Conservation (phyloP, 2,113 vertebrate species). For the Seriola dumerili region DNA sequence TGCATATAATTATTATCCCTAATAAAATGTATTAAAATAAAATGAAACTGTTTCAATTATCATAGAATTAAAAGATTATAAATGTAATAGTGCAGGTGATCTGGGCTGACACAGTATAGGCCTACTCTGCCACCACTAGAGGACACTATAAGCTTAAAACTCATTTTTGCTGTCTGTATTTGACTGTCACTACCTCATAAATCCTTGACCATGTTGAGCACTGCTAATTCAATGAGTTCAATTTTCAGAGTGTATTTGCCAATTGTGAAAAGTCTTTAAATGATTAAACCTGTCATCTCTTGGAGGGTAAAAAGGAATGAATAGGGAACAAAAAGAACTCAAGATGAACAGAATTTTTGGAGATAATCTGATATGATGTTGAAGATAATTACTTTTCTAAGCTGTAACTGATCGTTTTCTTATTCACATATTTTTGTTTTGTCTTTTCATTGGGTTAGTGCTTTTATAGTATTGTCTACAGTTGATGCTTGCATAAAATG, state of each 20-base stretch:
- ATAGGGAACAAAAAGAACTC: neutral
- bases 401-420: slow-evolving; percentile 6
- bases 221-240: neutral
- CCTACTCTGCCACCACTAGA: slow-evolving; percentile 62
- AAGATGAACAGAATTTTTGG: neutral
- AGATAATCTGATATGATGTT: slow-evolving; percentile 22
- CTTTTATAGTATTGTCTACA: neutral
- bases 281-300: slow-evolving; percentile 20
- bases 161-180: neutral
- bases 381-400: slow-evolving; percentile 16
- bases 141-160: slow-evolving; percentile 59
- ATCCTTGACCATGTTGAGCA: neutral
- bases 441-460: neutral
- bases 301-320: neutral
- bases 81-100: neutral
- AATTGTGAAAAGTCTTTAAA: slow-evolving; percentile 12
- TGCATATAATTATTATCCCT: neutral
- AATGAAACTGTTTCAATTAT: neutral
- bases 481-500: slow-evolving; percentile 8
- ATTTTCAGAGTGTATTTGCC: slow-evolving; percentile 7
- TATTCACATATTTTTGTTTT: neutral
- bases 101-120: neutral
- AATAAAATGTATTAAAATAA: neutral
- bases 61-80: neutral
- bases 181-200: neutral